Evolutionary conservation across 2,113 vertebrate genomes (phyloP).

Genomic region (Myxocyprinus asiaticus): DNA sequence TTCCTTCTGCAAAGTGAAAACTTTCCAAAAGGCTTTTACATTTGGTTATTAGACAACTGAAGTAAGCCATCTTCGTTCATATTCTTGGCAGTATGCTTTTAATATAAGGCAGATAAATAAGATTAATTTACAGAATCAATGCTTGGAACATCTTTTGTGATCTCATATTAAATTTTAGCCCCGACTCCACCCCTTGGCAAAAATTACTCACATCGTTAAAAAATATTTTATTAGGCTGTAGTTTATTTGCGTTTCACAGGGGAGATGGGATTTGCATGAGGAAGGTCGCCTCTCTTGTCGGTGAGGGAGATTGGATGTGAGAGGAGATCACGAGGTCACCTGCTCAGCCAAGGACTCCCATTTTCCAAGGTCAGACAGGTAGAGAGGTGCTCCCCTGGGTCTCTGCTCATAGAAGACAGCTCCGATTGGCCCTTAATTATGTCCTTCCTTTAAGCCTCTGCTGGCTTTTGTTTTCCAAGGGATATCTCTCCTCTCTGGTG

Average conservation of each 20-base stretch:
- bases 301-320: conserved; percentile 91
- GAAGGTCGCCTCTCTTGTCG: conserved; percentile 83
- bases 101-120: conserved; percentile 80
- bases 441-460: conserved; percentile 84
- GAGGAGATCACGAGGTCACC: conserved; percentile 87
- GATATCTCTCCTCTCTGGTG: conserved; percentile 62
- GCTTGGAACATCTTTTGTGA: conserved; percentile 95
- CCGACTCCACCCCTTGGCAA: conserved; percentile 93
- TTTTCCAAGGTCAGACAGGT: conserved; percentile 88
- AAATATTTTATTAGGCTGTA: conserved; percentile 98
- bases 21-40: conserved; percentile 76
- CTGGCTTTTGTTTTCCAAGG: conserved; percentile 63
- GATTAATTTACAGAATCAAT: conserved; percentile 94
- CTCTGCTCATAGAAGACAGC: conserved; percentile 80
- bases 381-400: conserved; percentile 82
- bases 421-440: conserved; percentile 88
- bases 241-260: conserved; percentile 89
- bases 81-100: conserved; percentile 89
- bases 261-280: conserved; percentile 94
- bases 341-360: conserved; percentile 89
- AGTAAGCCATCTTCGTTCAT: conserved; percentile 82
- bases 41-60: conserved; percentile 86
- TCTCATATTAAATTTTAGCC: conserved; percentile 94
- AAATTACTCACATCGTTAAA: conserved; percentile 98
- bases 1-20: conserved; percentile 64